These are phyloP conservation scores for Hyperoplus lanceolatus DNA, from an alignment of 2,797 vertebrate species.

Conservation along the genomic window DNA sequence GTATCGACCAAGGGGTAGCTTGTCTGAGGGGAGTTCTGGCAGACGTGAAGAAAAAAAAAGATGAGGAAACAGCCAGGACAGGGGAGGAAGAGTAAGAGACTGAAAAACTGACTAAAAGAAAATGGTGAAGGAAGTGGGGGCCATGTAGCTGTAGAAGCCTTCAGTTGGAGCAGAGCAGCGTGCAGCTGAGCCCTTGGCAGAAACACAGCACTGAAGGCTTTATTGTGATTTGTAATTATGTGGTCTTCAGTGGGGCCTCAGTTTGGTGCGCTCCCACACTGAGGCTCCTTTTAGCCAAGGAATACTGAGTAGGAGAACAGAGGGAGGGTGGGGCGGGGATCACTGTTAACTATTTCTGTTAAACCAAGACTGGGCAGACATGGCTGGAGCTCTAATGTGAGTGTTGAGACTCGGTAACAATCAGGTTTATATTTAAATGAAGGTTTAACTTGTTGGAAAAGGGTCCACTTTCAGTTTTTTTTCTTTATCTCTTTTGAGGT, in stretches of 20 bases:
- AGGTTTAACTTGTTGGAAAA: constrained; percentile 10
- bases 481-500: constrained; percentile 26
- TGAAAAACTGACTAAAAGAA: constrained; percentile 34
- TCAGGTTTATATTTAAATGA: constrained; percentile 41
- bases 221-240: constrained; percentile 89
- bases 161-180: constrained; percentile 70
- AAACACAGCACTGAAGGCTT: constrained; percentile 81
- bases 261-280: constrained; percentile 83
- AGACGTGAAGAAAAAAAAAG: background rate
- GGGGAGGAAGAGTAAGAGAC: background rate
- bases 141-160: constrained; percentile 42
- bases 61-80: background rate
- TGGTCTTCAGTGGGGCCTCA: constrained; percentile 84
- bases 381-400: constrained; percentile 19
- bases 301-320: constrained; percentile 78
- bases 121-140: constrained; percentile 35
- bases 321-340: constrained; percentile 68
- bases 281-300: constrained; percentile 80
- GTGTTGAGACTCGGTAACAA: constrained; percentile 24
- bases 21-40: background rate
- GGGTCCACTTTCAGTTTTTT: background rate
- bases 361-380: constrained; percentile 60
- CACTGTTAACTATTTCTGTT: constrained; percentile 74
- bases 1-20: background rate
- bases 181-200: constrained; percentile 82